Percentiles rank a stretch among this genome's conserved stretches.
phyloP scores from a whole-genome alignment of 2,888 invertebrate genomes.

The Campaea margaritaria region DNA sequence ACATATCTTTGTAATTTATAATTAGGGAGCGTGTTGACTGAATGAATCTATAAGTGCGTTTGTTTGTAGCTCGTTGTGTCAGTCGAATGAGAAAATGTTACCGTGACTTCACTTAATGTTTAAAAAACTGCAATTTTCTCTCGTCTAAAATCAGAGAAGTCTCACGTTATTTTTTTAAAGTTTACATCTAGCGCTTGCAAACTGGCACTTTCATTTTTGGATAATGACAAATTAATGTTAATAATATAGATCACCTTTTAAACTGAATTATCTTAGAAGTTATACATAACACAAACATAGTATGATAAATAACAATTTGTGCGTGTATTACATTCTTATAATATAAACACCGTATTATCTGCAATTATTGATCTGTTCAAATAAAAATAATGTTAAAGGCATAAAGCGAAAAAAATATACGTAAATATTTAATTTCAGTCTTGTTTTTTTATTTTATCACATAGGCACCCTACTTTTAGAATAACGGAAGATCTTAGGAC shows the following conservation, averaged over 20 bases:
- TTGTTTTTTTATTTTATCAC: constrained; percentile 55
- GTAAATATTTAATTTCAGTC: constrained; percentile 81
- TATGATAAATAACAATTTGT: constrained; percentile 41
- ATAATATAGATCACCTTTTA: constrained; percentile 51
- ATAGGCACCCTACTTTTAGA: too few relatives aligned
- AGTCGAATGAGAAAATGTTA: constrained; percentile 55
- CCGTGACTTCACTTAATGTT: constrained; percentile 45
- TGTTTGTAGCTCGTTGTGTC: constrained; percentile 46
- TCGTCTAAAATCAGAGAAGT: constrained; percentile 62
- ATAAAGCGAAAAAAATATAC: constrained; percentile 80
- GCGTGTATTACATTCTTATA: constrained; percentile 57
- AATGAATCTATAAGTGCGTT: constrained; percentile 49
- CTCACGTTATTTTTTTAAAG: constrained; percentile 63
- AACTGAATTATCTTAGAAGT: constrained; percentile 52
- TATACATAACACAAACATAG: constrained; percentile 47
- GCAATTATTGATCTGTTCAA: constrained; percentile 69
- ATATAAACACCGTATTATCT: constrained; percentile 62
- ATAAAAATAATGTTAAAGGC: constrained; percentile 78
- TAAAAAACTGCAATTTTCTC: constrained; percentile 56
- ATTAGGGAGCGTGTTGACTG: constrained; percentile 58
- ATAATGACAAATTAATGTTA: constrained; percentile 58
- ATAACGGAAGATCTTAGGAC: too few relatives aligned
- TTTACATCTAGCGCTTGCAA: constrained; percentile 66
- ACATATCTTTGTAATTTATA: constrained; percentile 71
- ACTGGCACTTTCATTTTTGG: constrained; percentile 64